Base-by-base conservation (phyloP, 1,140 invertebrate genomes). In the Palaemon carinicauda region DNA sequence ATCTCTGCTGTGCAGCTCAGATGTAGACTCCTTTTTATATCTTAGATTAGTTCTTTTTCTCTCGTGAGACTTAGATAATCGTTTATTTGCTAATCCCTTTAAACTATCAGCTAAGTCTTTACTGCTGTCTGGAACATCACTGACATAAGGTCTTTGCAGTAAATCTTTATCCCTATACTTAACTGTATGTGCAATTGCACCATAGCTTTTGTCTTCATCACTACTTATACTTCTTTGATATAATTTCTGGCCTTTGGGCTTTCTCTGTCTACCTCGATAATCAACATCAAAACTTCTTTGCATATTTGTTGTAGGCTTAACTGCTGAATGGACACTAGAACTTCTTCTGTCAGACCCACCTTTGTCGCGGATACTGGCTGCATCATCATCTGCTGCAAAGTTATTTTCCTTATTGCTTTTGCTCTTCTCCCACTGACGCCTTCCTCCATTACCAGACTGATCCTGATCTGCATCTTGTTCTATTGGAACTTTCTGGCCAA, bases 111-210 rank as follows among this genome's bases (percentile, higher is more conserved):
- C 33, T 19, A 60, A 51, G 24, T 86, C 83, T 29, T 86, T 78
- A 24, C 82, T 84, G 19, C 65, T 86, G 52, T 78, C 80, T 24
- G 77, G 73, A 14, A 69, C n/a, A 12, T n/a, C 50, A 17, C 75
- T 52, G 9, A 33, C 19, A n/a, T 50, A 74, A n/a, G 19, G 24
- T 73, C 77, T 54, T 1, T 53, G 60, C 21, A 24, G n/a, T n/a
- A 24, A 19, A 3, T 54, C 33, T 52, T 86, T 86, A n/a, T 86
- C 83, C 54, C 83, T 80, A 24, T 86, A 80, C 27, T 86, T 86
- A 15, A 41, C 19, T 5, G 69, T 71, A 10, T 51, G 74, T 27
- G 73, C 27, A 31, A 80, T 80, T 10, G 54, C 65, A 24, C 56
- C 65, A 56, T 86, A 60, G 77, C 83, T 80, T 24, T 65, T 54